Conservation (phyloP, 2,113 vertebrate species). For the Lepisosteus oculatus region DNA sequence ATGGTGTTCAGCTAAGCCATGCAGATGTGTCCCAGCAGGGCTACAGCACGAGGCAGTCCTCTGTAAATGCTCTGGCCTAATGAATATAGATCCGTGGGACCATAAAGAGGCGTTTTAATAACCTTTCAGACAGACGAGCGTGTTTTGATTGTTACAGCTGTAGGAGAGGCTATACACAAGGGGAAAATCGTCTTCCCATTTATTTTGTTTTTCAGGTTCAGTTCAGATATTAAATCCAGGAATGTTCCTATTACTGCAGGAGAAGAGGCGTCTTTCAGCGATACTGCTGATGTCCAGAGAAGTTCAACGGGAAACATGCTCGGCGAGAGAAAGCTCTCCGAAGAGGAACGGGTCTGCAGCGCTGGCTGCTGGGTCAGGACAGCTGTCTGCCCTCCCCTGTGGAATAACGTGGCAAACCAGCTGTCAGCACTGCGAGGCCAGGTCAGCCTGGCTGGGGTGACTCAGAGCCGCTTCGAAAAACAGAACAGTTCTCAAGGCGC, state of each 20-base stretch:
- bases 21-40: neutral
- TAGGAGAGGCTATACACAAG: neutral
- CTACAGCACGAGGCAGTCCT: neutral
- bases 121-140: neutral
- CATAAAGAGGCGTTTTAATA: neutral
- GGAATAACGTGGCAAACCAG: constrained; percentile 37
- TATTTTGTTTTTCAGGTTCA: too few species aligned
- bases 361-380: constrained; percentile 20
- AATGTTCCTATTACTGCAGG: neutral
- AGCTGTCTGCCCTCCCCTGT: constrained; percentile 43
- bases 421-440: constrained; percentile 20
- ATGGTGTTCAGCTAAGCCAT: neutral
- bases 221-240: too few species aligned
- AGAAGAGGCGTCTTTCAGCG: constrained; percentile 26
- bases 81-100: neutral
- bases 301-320: constrained; percentile 38
- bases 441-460: too few species aligned
- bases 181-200: too few species aligned
- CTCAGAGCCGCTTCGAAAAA: too few species aligned
- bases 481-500: constrained; percentile 55
- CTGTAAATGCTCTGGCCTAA: neutral
- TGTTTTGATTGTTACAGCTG: neutral
- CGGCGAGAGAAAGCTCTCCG: constrained; percentile 12
- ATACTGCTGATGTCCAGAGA: constrained; percentile 28
- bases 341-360: constrained; percentile 18